These are phyloP conservation scores for Montipora capitata DNA, from an alignment of 92 coral and sea anemone species.

Conservation along the genomic window DNA sequence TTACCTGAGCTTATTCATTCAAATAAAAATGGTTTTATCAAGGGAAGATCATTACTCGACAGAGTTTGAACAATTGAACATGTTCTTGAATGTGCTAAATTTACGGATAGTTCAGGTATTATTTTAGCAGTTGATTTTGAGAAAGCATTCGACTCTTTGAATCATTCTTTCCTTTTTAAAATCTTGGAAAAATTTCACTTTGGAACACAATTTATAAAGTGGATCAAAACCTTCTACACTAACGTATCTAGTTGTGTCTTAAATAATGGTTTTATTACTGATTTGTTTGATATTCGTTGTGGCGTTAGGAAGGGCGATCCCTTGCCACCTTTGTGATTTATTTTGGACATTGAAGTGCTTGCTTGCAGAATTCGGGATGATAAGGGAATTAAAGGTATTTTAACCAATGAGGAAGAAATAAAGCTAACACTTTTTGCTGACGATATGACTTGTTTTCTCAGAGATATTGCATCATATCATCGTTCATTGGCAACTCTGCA, in stretches of 20 bases:
- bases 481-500: slow-evolving; percentile 2
- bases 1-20: slow-evolving; percentile 38
- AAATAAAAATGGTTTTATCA: neutral
- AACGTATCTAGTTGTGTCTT: slow-evolving; percentile 6
- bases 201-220: slow-evolving; percentile 34
- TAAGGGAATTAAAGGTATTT: slow-evolving; percentile 17
- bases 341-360: slow-evolving; percentile 28
- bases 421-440: slow-evolving; percentile 68
- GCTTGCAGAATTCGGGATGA: slow-evolving; percentile 28
- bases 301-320: slow-evolving; percentile 47
- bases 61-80: too few relatives aligned
- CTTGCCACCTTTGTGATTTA: slow-evolving; percentile 39
- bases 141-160: too few relatives aligned
- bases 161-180: slow-evolving; percentile 8
- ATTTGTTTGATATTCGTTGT: slow-evolving; percentile 2
- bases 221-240: slow-evolving; percentile 20
- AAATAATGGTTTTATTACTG: neutral
- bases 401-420: slow-evolving; percentile 33
- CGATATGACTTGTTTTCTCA: slow-evolving; percentile 49
- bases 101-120: too few relatives aligned
- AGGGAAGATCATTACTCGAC: too few relatives aligned
- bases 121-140: too few relatives aligned
- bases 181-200: slow-evolving; percentile 16
- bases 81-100: too few relatives aligned
- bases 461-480: slow-evolving; percentile 12